phyloP scores from a whole-genome alignment of 2,113 vertebrate species.

The Capreolus pygargus region DNA sequence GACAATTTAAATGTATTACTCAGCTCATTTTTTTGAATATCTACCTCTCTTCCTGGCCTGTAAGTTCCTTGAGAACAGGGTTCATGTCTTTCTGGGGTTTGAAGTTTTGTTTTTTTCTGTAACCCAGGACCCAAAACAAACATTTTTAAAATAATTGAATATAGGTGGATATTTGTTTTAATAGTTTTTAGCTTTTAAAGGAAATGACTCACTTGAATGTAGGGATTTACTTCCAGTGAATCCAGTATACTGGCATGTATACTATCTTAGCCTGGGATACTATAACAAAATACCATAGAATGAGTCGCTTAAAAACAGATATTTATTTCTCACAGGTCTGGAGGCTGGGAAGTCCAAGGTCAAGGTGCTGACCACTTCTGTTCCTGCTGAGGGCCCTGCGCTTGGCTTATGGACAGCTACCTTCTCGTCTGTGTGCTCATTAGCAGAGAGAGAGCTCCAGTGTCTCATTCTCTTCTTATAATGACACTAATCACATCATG shows the following conservation, averaged over 20 bases:
- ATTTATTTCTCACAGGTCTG: not conserved
- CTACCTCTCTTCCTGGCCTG: not conserved
- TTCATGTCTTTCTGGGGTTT: not conserved
- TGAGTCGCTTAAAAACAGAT: not conserved
- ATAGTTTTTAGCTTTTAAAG: not conserved
- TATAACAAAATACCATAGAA: not conserved
- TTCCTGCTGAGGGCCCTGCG: not conserved
- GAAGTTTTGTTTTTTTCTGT: not conserved
- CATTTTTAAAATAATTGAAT: constrained; percentile 3
- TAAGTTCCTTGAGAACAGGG: not conserved
- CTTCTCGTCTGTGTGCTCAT: not conserved
- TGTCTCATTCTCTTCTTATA: not conserved
- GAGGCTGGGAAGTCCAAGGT: not conserved
- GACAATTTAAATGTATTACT: not conserved
- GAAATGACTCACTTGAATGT: not conserved
- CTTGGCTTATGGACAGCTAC: not conserved
- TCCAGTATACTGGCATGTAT: not conserved
- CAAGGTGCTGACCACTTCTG: not conserved
- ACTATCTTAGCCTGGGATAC: not conserved
- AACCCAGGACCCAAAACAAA: not conserved
- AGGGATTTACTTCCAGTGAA: not conserved
- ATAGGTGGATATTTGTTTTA: not conserved
- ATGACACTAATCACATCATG: not conserved
- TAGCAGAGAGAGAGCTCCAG: not conserved
- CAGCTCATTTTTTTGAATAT: not conserved